phyloP scores from a whole-genome alignment of 2,113 vertebrate species.

The Talpa occidentalis region DNA sequence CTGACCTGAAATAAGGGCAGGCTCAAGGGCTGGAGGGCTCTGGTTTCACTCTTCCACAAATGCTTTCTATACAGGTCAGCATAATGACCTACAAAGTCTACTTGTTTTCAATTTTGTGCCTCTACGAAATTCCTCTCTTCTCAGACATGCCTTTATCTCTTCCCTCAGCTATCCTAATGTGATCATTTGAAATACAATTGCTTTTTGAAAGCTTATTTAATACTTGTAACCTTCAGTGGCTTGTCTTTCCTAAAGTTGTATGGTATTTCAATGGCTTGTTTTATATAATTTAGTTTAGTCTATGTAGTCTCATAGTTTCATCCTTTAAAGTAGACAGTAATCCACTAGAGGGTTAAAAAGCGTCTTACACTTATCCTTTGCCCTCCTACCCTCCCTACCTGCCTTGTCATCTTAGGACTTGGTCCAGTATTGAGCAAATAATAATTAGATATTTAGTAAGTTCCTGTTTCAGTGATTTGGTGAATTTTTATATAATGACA shows the following conservation, averaged over 20 bases:
- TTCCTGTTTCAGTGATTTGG: neutral
- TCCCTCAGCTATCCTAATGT: neutral
- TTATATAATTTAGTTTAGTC: neutral
- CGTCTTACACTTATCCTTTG: neutral
- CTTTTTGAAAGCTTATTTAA: conserved; percentile 28
- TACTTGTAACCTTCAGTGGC: neutral
- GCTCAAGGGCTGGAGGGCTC: no score
- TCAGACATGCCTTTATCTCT: neutral
- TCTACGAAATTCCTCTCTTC: neutral
- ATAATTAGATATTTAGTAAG: neutral
- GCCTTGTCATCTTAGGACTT: neutral
- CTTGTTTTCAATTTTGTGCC: neutral
- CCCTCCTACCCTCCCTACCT: neutral
- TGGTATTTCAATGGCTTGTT: neutral
- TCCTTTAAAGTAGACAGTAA: conserved; percentile 4
- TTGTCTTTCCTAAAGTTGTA: neutral
- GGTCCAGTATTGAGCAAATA: neutral
- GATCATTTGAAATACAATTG: neutral
- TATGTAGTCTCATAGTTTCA: neutral
- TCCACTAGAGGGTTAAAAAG: neutral
- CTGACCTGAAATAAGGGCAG: no score
- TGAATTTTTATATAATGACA: conserved; percentile 32
- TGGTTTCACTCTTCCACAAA: neutral
- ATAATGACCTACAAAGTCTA: neutral
- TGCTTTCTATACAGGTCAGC: conserved; percentile 2